Evolutionary conservation across 2,113 vertebrate species (phyloP).

Genomic region (Rostratula benghalensis): DNA sequence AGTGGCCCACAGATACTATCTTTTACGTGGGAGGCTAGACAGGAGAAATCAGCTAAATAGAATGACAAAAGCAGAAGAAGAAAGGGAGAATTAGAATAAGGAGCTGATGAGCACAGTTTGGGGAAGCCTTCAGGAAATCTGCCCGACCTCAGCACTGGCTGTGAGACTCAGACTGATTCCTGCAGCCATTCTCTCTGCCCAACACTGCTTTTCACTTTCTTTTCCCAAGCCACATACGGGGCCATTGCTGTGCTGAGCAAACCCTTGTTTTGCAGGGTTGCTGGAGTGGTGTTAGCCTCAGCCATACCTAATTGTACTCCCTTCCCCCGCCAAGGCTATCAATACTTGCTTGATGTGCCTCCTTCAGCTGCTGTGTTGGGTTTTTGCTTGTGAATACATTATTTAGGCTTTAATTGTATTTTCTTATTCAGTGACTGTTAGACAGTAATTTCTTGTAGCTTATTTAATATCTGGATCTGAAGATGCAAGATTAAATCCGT

Average conservation of each 20-base stretch:
- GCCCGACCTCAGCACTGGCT: not conserved
- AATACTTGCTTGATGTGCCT: not conserved
- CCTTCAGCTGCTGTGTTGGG: not conserved
- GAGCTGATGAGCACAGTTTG: not conserved
- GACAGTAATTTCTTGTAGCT: not conserved
- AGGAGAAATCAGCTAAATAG: not conserved
- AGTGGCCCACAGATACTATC: not conserved
- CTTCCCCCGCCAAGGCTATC: not conserved
- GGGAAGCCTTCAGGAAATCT: not conserved
- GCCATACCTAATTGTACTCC: not conserved
- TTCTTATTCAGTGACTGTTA: not conserved
- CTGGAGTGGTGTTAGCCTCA: not conserved
- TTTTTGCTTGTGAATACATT: not conserved
- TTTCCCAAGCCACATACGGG: not conserved
- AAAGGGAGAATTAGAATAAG: not conserved
- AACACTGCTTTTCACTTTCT: not conserved
- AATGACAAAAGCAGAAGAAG: not conserved
- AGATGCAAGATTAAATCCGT: not conserved
- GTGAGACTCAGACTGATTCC: not conserved
- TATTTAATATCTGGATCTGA: not conserved
- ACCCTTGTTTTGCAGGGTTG: not conserved
- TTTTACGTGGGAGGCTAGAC: not conserved
- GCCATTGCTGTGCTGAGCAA: not conserved
- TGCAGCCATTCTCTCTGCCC: not conserved
- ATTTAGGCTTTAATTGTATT: not conserved